Evolutionary conservation across 2,797 vertebrate genomes (phyloP).

Genomic region (Ptychadena robeensis): DNA sequence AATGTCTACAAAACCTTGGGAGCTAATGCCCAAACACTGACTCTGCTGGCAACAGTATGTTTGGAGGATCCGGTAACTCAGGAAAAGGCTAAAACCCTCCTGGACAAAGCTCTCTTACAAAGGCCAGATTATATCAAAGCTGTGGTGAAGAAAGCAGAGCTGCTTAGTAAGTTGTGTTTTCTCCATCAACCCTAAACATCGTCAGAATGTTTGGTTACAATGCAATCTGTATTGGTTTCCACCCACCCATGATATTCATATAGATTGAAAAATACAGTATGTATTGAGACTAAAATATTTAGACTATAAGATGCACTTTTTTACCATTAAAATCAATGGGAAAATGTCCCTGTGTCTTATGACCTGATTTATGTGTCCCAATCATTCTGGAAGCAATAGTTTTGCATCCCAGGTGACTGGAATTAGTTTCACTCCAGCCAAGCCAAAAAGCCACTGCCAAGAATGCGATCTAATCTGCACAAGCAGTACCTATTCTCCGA

Average conservation of each 20-base stretch:
- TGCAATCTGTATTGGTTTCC: background rate
- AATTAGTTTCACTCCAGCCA: no score
- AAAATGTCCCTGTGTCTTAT: no score
- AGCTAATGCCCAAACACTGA: slow-evolving; percentile 94
- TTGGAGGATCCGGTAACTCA: slow-evolving; percentile 96
- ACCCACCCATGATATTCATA: background rate
- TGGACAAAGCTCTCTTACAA: slow-evolving; percentile 96
- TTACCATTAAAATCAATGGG: no score
- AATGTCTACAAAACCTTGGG: slow-evolving; percentile 98
- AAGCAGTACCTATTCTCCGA: no score
- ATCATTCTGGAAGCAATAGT: no score
- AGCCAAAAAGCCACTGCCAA: no score
- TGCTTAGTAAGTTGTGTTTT: slow-evolving; percentile 85
- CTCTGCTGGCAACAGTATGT: slow-evolving; percentile 94
- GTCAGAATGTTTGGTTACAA: slow-evolving; percentile 5
- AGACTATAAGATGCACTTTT: no score
- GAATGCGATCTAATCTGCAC: no score
- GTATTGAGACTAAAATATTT: no score
- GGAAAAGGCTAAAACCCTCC: slow-evolving; percentile 92
- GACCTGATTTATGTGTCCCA: no score
- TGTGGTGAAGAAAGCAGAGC: slow-evolving; percentile 96
- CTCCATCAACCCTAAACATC: background rate
- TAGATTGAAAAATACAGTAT: no score
- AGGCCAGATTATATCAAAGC: slow-evolving; percentile 97
- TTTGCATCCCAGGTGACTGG: no score